Evolutionary conservation across 2,888 invertebrate genomes (phyloP).

Genomic region (Serripes groenlandicus): DNA sequence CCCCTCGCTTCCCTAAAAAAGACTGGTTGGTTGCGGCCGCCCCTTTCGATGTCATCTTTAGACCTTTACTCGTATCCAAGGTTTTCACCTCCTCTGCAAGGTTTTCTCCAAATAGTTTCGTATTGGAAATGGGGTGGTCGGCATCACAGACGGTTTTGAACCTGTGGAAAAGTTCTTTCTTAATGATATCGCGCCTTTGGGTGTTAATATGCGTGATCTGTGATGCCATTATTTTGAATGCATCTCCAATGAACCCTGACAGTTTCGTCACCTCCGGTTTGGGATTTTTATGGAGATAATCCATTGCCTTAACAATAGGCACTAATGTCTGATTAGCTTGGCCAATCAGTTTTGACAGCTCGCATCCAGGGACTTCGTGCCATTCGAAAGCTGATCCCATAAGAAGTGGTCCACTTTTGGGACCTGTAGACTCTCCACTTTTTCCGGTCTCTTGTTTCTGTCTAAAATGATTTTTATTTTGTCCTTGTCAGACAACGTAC

Average conservation of each 20-base stretch:
- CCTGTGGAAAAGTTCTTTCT: constrained; percentile 25
- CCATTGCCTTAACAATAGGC: constrained; percentile 13
- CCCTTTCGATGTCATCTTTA: constrained; percentile 4
- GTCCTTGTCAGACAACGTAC: constrained; percentile 17
- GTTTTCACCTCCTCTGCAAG: constrained; percentile 16
- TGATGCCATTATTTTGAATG: constrained; percentile 34
- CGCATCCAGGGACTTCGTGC: constrained; percentile 12
- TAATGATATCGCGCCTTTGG: constrained; percentile 18
- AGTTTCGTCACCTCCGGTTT: no score
- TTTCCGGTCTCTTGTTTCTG: constrained; percentile 6
- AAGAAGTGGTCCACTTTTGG: constrained; percentile 14
- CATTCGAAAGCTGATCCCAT: constrained; percentile 14
- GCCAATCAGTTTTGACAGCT: not conserved
- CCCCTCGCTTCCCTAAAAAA: constrained; percentile 24
- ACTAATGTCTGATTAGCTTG: constrained; percentile 9
- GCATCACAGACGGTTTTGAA: constrained; percentile 21
- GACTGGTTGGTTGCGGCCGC: no score
- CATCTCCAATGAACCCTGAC: constrained; percentile 19
- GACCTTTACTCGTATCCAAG: constrained; percentile 1
- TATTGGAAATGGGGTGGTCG: constrained; percentile 29
- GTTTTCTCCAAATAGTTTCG: constrained; percentile 35
- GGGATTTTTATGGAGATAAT: constrained; percentile 10
- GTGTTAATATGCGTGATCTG: constrained; percentile 14
- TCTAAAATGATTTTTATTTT: not conserved
- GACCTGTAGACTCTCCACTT: constrained; percentile 25